These are phyloP conservation scores for Dynastes hyllus DNA, from an alignment of 2,888 invertebrate genomes.

Conservation along the genomic window DNA sequence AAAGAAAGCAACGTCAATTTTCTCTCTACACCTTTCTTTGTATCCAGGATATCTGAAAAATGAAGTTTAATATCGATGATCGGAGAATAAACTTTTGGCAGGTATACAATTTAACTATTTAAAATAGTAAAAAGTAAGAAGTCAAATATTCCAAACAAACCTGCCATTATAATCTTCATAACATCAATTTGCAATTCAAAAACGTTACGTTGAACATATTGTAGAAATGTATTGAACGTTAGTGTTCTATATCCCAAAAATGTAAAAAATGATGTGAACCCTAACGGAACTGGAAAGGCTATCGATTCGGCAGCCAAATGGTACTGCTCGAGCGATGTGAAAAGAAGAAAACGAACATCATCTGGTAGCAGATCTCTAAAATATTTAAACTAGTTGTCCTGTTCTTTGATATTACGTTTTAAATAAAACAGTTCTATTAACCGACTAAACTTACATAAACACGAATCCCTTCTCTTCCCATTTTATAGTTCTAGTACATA, in stretches of 20 bases:
- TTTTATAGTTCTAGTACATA: conserved; percentile 79
- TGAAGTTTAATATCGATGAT: neutral
- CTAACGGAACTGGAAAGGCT: conserved; percentile 89
- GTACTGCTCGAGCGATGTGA: conserved; percentile 87
- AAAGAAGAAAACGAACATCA: conserved; percentile 81
- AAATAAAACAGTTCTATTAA: neutral
- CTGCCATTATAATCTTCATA: conserved; percentile 87
- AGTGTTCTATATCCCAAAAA: conserved; percentile 88
- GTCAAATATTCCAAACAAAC: conserved; percentile 68
- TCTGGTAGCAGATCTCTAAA: conserved; percentile 84
- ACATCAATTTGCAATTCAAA: conserved; percentile 92
- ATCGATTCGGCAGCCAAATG: conserved; percentile 85
- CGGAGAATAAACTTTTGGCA: neutral
- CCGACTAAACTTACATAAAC: conserved; percentile 76
- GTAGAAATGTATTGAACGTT: conserved; percentile 85
- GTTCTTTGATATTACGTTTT: neutral
- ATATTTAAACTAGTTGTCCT: conserved; percentile 55
- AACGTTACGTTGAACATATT: conserved; percentile 88
- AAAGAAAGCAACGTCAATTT: conserved; percentile 84
- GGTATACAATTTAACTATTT: too few species aligned
- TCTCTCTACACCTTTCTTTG: conserved; percentile 76
- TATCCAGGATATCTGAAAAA: conserved; percentile 72
- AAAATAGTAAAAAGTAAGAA: neutral
- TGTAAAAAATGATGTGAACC: conserved; percentile 92
- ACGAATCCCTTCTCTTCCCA: conserved; percentile 85